These are phyloP conservation scores for Drosophila sp. DNA, from an alignment of 1,140 invertebrate species.

Conservation along the genomic window DNA sequence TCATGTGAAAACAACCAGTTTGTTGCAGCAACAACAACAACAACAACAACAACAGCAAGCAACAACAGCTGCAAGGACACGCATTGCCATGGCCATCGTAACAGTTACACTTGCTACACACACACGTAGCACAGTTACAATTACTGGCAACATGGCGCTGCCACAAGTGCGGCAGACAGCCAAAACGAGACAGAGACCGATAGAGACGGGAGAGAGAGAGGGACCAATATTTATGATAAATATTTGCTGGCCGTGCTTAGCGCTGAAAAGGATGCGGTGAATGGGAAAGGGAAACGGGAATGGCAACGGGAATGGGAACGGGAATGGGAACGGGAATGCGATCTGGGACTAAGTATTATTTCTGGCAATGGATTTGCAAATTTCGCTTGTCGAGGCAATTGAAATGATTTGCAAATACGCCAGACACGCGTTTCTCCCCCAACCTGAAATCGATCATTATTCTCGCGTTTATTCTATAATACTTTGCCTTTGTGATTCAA, in stretches of 20 bases:
- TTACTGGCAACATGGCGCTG: constrained; percentile 35
- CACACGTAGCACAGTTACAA: constrained; percentile 24
- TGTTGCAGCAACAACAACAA: constrained; percentile 19
- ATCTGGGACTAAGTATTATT: constrained; percentile 3
- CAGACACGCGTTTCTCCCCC: background rate
- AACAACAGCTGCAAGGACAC: constrained; percentile 17
- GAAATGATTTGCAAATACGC: constrained; percentile 22
- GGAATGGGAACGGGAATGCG: background rate
- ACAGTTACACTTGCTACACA: constrained; percentile 16
- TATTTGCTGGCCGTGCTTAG: constrained; percentile 24
- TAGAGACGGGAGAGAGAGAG: background rate
- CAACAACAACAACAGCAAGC: constrained; percentile 11
- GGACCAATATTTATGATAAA: constrained; percentile 52
- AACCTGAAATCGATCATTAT: background rate
- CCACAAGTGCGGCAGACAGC: constrained; percentile 47
- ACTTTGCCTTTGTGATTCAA: constrained; percentile 9
- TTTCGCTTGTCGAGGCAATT: constrained; percentile 22
- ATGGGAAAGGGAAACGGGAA: background rate
- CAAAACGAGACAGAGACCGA: background rate
- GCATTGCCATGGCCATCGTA: constrained; percentile 8
- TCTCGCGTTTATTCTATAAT: background rate
- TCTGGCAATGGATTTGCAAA: constrained; percentile 17
- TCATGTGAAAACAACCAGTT: constrained; percentile 60
- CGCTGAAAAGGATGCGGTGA: constrained; percentile 6
- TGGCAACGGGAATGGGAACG: background rate